Evolutionary conservation across 2,888 invertebrate genomes (phyloP).

Genomic region (Tinea semifulvella): DNA sequence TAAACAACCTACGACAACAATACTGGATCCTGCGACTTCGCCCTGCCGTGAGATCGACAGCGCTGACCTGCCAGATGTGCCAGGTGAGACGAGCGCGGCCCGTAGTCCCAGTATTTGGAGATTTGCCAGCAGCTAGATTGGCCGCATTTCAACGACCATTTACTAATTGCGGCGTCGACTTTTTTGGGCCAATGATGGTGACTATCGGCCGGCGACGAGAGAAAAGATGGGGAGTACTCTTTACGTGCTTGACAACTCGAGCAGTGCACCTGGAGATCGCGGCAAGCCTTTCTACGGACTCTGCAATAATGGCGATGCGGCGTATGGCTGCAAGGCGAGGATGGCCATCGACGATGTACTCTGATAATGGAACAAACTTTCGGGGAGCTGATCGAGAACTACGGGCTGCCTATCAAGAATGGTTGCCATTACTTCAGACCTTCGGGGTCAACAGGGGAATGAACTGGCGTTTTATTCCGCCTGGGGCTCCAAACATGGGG

Average conservation of each 20-base stretch:
- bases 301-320: slow-evolving; percentile 18
- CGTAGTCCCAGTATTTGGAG: not conserved
- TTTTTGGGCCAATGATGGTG: not conserved
- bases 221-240: not conserved
- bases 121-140: not conserved
- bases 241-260: not conserved
- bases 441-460: not conserved
- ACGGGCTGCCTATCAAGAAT: not conserved
- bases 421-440: not conserved
- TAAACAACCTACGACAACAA: not conserved
- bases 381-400: slow-evolving; percentile 7
- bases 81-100: not conserved
- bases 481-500: slow-evolving; percentile 20
- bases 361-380: slow-evolving; percentile 18
- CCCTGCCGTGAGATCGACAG: not conserved
- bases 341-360: slow-evolving; percentile 16
- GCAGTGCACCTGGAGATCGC: slow-evolving; percentile 20
- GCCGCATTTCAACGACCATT: not conserved
- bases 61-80: not conserved
- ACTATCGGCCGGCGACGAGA: not conserved
- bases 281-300: slow-evolving; percentile 17
- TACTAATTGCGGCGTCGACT: not conserved
- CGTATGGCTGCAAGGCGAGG: slow-evolving; percentile 22
- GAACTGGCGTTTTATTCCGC: slow-evolving; percentile 19
- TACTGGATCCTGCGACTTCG: not conserved